These are phyloP conservation scores for Platygyra sinensis DNA, from an alignment of 64 coral and sea anemone genomes.

Conservation along the genomic window DNA sequence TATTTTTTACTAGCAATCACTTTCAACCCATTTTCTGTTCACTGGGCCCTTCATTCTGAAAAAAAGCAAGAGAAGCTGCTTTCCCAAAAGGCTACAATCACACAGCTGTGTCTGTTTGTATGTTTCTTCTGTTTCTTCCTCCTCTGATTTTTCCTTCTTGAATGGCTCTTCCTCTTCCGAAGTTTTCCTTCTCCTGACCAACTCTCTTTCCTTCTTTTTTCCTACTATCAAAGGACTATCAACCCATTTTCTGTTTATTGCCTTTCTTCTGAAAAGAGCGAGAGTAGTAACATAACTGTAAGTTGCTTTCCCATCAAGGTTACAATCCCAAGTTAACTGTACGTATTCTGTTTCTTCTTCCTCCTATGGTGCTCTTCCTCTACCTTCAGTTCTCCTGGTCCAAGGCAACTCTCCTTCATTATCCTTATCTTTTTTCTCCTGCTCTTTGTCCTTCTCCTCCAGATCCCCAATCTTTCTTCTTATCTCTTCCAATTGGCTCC, in stretches of 20 bases:
- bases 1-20: background rate
- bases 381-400: background rate
- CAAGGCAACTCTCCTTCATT: background rate
- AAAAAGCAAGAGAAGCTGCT: too few relatives aligned
- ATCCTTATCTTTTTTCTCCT: background rate
- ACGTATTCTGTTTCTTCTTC: too few relatives aligned
- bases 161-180: background rate
- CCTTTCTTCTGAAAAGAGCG: too few relatives aligned
- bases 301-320: too few relatives aligned
- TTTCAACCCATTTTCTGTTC: background rate
- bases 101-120: too few relatives aligned
- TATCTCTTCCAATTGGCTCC: background rate
- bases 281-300: too few relatives aligned
- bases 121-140: too few relatives aligned
- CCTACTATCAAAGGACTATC: too few relatives aligned
- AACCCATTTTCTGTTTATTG: too few relatives aligned
- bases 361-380: background rate
- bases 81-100: too few relatives aligned
- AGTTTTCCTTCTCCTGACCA: background rate
- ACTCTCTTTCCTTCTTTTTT: background rate
- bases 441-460: background rate
- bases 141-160: too few relatives aligned
- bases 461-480: background rate
- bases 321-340: too few relatives aligned
- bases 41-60: background rate